A percentile compares a stretch with the other conserved stretches of the same genome.
These are phyloP conservation scores for Eristalinus sepulchralis DNA, from an alignment of 2,888 invertebrate species.

Conservation along the genomic window DNA sequence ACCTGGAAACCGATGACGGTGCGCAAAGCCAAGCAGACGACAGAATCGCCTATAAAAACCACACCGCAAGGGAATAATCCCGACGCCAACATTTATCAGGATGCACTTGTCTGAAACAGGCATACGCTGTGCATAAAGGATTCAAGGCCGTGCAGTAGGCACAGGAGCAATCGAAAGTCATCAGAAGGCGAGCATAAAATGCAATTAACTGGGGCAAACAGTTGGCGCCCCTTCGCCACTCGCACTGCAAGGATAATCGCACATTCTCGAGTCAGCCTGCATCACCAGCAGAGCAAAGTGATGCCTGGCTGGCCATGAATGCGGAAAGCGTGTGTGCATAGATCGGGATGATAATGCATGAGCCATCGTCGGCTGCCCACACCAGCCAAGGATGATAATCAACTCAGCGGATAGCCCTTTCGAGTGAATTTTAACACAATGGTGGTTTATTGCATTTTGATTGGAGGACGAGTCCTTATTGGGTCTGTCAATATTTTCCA, in stretches of 20 bases:
- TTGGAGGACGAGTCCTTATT: not conserved
- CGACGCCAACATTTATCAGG: constrained; percentile 45
- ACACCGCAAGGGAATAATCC: constrained; percentile 13
- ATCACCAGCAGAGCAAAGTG: not conserved
- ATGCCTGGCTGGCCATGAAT: not conserved
- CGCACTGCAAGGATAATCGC: not conserved
- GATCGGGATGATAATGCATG: constrained; percentile 34
- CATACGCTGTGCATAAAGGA: constrained; percentile 10
- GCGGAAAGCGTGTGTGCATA: constrained; percentile 11
- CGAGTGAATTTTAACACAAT: constrained; percentile 11
- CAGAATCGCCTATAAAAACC: constrained; percentile 18
- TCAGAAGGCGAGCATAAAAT: constrained; percentile 15
- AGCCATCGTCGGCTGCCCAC: not conserved
- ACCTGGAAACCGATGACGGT: constrained; percentile 40
- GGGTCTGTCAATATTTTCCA: constrained; percentile 8
- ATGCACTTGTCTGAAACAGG: constrained; percentile 11
- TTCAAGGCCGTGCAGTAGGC: not conserved
- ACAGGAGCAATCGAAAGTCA: not conserved
- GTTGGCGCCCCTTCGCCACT: not conserved
- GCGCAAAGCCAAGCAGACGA: not conserved
- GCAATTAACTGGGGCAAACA: constrained; percentile 46
- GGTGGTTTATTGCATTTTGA: constrained; percentile 23
- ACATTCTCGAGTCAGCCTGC: not conserved
- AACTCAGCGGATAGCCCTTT: constrained; percentile 12
- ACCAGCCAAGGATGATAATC: constrained; percentile 39